Evolutionary conservation across 2,797 vertebrate species (phyloP).

Genomic region (Galagoides demidoff): DNA sequence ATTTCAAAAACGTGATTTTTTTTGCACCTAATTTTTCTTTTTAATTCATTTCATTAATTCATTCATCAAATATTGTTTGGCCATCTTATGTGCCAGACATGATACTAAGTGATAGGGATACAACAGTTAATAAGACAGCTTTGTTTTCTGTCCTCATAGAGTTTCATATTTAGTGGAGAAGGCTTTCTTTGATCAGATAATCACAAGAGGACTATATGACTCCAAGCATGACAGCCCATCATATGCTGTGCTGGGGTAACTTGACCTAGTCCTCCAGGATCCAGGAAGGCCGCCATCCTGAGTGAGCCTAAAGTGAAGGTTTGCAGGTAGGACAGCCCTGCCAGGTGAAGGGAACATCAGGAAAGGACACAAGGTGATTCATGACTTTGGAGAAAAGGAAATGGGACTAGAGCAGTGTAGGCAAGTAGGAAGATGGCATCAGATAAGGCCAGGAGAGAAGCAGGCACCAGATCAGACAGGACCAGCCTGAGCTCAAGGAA

Average conservation of each 20-base stretch:
- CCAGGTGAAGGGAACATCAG: neutral
- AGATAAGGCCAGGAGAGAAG: neutral
- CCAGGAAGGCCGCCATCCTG: neutral
- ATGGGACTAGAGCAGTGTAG: neutral
- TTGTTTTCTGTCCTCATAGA: neutral
- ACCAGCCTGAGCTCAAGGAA: neutral
- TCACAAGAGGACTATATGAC: neutral
- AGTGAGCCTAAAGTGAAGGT: neutral
- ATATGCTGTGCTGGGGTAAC: neutral
- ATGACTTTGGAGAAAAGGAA: neutral
- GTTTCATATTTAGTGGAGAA: neutral
- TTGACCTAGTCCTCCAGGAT: neutral
- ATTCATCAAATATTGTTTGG: neutral
- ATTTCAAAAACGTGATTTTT: neutral
- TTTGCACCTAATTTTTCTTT: neutral
- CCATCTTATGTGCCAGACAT: neutral
- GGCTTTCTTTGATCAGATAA: neutral
- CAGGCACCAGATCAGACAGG: neutral
- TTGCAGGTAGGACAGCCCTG: neutral
- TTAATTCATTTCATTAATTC: conserved; percentile 6
- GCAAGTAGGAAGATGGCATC: neutral
- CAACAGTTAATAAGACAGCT: neutral
- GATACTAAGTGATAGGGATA: neutral
- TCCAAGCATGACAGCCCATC: neutral
- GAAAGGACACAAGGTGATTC: neutral